Evolutionary conservation across 2,113 vertebrate genomes (phyloP).

Genomic region (Poecile atricapillus): DNA sequence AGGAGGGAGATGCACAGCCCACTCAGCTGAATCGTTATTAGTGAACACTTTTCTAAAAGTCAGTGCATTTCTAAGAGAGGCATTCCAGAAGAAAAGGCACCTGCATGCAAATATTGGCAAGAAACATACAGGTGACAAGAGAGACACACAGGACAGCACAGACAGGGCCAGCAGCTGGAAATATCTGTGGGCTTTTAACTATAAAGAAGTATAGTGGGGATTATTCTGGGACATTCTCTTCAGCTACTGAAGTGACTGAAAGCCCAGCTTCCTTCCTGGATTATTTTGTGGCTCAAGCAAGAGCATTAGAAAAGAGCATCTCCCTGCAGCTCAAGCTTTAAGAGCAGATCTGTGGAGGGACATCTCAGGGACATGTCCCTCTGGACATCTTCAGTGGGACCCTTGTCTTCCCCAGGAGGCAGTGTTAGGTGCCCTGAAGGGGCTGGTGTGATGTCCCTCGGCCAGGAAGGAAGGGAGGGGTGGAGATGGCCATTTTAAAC

Average conservation of each 20-base stretch:
- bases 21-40: not conserved
- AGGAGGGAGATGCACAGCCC: not conserved
- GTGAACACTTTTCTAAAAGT: not conserved
- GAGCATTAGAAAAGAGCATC: not conserved
- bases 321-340: not conserved
- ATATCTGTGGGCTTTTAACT: not conserved
- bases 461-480: not conserved
- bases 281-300: not conserved
- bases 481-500: not conserved
- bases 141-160: not conserved
- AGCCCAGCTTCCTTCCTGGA: not conserved
- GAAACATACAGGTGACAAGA: not conserved
- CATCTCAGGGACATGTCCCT: fast-evolving
- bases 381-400: not conserved
- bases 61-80: not conserved
- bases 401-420: not conserved
- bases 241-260: not conserved
- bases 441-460: fast-evolving
- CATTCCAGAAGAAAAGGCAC: not conserved
- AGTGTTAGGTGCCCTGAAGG: not conserved
- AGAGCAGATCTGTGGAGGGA: not conserved
- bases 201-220: not conserved
- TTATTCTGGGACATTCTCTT: not conserved
- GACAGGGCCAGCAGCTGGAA: not conserved
- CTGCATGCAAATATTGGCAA: not conserved